Base-by-base conservation (phyloP, 2,113 vertebrate species). In the Dissostichus mawsoni region DNA sequence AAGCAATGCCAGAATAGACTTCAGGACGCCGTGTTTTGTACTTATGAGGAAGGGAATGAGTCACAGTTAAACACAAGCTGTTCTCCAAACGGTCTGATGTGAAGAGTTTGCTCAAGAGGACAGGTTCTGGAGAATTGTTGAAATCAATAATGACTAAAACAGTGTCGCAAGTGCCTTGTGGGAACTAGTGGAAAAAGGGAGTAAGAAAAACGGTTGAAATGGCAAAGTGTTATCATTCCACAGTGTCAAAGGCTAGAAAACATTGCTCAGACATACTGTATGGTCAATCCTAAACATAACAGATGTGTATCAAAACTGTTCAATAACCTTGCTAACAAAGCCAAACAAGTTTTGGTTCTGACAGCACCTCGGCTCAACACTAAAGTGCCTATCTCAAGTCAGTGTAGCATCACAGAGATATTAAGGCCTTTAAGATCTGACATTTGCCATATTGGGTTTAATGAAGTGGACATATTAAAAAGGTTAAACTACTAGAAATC, bases 1-100 rank as follows among this genome's bases (percentile, higher is more conserved):
- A 51, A 48, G 76, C 67, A 75, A 73, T 48, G 78, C 67, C 86
- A 78, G 87, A 76, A 64, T 78, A 59, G 61, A 69, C 79, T 84
- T 80, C 47, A 73, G 80, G 16, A 75, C 67, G 77, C 61, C 68
- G 44, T 80, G 80, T 90, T 89, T 84, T 80, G 83, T 82, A 67
- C 78, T 65, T 74, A 77, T 56, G 69, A 89, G 87, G 82, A 91
- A 75, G 57, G 16, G 84, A 89, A 76, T 92, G 92, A 92, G 82
- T 91, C 91, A 92, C 72, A 9, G 55, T 75, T 74, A 69, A 83
- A 87, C 78, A 80, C 90, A 88, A 91, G 83, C 86, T 89, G 92
- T 84, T 90, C 84, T 88, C 75, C 72, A 86, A 72, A 71, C 33
- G 36, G 52, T 83, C 74, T 88, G 77, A 71, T 74, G 87, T 63